Base-by-base conservation (phyloP, 2,113 vertebrate genomes). In the Clarias magur region DNA sequence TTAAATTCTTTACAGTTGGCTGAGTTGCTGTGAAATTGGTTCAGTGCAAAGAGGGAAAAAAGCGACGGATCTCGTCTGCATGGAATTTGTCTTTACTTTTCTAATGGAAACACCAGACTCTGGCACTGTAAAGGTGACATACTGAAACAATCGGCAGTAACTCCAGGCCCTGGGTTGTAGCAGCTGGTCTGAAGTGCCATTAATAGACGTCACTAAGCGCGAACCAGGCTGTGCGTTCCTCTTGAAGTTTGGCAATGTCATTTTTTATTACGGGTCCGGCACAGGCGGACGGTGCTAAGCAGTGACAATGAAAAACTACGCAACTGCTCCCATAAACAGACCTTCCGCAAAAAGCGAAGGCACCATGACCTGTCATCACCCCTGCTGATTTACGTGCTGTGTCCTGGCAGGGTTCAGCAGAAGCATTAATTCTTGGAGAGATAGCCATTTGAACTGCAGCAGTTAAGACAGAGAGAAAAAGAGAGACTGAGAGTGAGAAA, bases 381-480 rank as follows among this genome's bases (percentile, higher is more conserved):
- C 87, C 89, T 38, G 89, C 92, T 93, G 94, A 95, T 95, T 95
- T 95, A 95, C 90, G 92, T 90, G 90, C 85, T 21, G 88, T 89
- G 92, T 93, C 92, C 91, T 91, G 87, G 86, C 83, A 91, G 89
- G 91, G 91, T 93, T 89, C 88, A 92, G 92, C 91, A 91, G 90
- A 91, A 92, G 91, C 93, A 89, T 91, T 94, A 91, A 94, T 94
- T 92, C 93, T 93, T 83, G 83, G 67, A 56, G 90, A 92, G 91
- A 91, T 82, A 91, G 88, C 90, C 92, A 86, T 91, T 87, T 90
- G 90, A 93, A 90, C 63, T 85, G 85, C 89, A 60, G 48, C 65
- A 86, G 85, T 79, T 86, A 30, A 75, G 53, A 30, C 86, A 85
- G 91, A 83, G 84, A 67, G 84, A 67, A 80, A 75, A 80, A 84